Evolutionary conservation across 2,797 vertebrate genomes (phyloP), one percentile per base, ranked within the genome.

Genomic region (Sebastes diploproa): DNA sequence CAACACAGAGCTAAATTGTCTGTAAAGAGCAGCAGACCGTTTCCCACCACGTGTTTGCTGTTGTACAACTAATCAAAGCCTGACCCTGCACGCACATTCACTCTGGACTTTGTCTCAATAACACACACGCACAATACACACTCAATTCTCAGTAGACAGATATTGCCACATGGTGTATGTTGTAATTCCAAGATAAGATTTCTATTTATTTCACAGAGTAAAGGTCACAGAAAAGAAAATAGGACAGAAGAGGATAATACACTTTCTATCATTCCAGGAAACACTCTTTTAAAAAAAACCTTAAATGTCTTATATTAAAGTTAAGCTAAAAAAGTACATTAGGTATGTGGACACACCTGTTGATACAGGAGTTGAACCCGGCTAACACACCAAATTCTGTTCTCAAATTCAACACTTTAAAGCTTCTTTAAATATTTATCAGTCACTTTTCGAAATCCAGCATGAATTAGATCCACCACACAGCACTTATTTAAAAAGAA

Each of bases 21-120:
- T 72, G 78, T 42, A 25, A 25, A 38, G 70, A 65, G n/a, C 68
- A 70, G 72, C 60, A 34, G 65, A 18, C 5, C 16, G 14, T 59
- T 59, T 42, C 32, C 52, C 12, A 54, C 34, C 77, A 73, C 29
- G 22, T 77, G 76, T 56, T 69, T 22, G 13, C 66, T 62, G 64
- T 56, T 79, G 60, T 74, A 75, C 58, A 66, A 42, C 67, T 62
- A 62, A 76, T 38, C 36, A 71, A 54, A 67, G 18, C 72, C 74
- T 42, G 62, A 67, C 42, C 10, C 52, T 22, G 25, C 63, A 73
- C 2, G 2, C 56, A 84, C 69, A 58, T 58, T 29, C 16, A 72
- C 14, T 4, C 63, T 81, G 80, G 81, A 86, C 89, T 86, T 83
- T 87, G 78, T 71, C 63, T 68, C 60, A 52, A n/a, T 52, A 52